A percentile compares a stretch with the other conserved stretches of the same genome.
Evolutionary conservation across 92 coral and sea anemone species (phyloP).

Genomic region (Diadumene lineata): DNA sequence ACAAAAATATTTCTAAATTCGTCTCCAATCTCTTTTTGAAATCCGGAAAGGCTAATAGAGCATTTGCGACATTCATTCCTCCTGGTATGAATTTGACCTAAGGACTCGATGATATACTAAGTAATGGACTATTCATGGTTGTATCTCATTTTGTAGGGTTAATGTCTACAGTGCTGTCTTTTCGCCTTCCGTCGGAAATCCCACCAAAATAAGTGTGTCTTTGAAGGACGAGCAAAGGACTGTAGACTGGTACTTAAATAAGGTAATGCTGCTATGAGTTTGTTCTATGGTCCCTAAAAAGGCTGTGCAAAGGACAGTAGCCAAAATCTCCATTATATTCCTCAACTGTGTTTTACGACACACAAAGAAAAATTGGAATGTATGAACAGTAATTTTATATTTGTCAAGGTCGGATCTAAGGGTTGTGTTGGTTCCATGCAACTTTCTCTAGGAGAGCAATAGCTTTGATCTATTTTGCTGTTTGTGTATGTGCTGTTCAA

Average conservation of each 20-base stretch:
- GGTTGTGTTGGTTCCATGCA: too few species aligned
- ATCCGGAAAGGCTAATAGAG: too few species aligned
- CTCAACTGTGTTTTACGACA: too few species aligned
- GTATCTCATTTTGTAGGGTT: background rate
- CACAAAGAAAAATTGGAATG: too few species aligned
- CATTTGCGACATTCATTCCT: background rate
- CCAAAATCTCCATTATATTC: background rate
- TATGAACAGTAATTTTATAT: too few species aligned
- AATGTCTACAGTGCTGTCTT: slow-evolving; percentile 5
- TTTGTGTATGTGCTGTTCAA: too few species aligned
- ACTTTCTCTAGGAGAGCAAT: too few species aligned
- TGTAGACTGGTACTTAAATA: slow-evolving; percentile 13
- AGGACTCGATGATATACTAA: background rate
- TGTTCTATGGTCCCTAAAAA: background rate
- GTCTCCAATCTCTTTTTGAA: too few species aligned
- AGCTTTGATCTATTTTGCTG: too few species aligned
- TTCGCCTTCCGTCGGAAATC: slow-evolving; percentile 19
- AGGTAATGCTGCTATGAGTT: background rate
- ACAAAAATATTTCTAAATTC: too few species aligned
- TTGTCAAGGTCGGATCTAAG: too few species aligned
- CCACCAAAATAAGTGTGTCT: slow-evolving; percentile 1
- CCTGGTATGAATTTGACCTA: too few species aligned
- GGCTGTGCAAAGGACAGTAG: background rate
- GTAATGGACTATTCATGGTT: background rate
- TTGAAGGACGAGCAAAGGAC: background rate